These are phyloP conservation scores for Penelope pileata DNA, from an alignment of 2,113 vertebrate genomes.

Conservation along the genomic window DNA sequence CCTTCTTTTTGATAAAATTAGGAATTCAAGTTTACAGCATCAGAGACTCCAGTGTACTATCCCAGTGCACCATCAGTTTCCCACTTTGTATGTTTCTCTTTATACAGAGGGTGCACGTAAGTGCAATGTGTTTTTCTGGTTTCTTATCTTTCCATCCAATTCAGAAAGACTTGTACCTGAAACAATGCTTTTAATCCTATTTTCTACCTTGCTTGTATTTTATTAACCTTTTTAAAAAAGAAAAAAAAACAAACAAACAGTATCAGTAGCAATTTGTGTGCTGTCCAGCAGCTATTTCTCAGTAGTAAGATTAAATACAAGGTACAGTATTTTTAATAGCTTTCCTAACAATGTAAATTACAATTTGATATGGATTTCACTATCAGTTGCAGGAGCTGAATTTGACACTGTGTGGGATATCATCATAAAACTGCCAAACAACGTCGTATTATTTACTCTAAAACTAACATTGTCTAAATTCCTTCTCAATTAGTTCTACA, in stretches of 20 bases:
- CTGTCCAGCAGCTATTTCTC: constrained; percentile 60
- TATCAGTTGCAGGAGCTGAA: constrained; percentile 33
- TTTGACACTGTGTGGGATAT: constrained; percentile 53
- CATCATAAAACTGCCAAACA: constrained; percentile 52
- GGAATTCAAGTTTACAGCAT: constrained; percentile 52
- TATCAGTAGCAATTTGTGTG: constrained; percentile 52
- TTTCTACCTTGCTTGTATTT: constrained; percentile 72
- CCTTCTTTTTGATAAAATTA: constrained; percentile 59
- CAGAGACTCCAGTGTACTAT: constrained; percentile 16
- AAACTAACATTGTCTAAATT: constrained; percentile 19
- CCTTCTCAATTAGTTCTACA: not conserved
- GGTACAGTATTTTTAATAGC: constrained; percentile 63
- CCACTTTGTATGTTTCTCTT: constrained; percentile 63
- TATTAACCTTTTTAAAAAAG: constrained; percentile 58
- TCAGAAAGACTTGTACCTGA: constrained; percentile 47
- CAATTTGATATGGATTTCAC: constrained; percentile 50
- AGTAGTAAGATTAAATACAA: constrained; percentile 31
- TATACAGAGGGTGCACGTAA: constrained; percentile 18
- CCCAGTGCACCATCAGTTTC: constrained; percentile 19
- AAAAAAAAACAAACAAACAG: not conserved
- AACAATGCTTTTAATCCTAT: constrained; percentile 59
- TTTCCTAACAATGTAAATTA: constrained; percentile 62
- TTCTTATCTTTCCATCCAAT: constrained; percentile 40
- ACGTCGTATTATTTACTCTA: not conserved
- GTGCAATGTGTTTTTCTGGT: constrained; percentile 55